Percentiles rank a stretch among this genome's conserved stretches.
phyloP scores from a whole-genome alignment of 2,797 vertebrate species.

The Psittacula derbiana region DNA sequence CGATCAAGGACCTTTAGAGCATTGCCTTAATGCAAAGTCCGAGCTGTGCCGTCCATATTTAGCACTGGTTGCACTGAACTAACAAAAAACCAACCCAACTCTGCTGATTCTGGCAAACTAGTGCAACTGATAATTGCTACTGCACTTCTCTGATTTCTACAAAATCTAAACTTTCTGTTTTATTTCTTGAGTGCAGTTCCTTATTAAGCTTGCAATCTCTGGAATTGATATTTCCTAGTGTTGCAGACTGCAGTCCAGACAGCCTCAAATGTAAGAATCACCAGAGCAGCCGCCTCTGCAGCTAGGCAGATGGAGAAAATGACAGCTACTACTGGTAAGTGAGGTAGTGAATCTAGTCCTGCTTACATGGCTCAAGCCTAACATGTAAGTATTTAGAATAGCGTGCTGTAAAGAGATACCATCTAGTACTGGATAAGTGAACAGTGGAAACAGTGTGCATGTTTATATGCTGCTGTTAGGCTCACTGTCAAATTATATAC shows the following conservation, averaged over 20 bases:
- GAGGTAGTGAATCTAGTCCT: neutral
- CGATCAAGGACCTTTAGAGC: neutral
- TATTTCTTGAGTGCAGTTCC: neutral
- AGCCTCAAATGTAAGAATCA: constrained; percentile 7
- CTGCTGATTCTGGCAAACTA: neutral
- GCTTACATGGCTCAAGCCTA: neutral
- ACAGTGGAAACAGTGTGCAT: neutral
- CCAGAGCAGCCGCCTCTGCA: constrained; percentile 51
- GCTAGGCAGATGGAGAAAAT: constrained; percentile 28
- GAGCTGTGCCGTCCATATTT: neutral
- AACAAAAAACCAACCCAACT: rapidly evolving
- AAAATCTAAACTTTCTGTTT: neutral
- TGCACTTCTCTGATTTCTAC: neutral
- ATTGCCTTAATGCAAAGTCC: neutral
- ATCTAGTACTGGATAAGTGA: neutral
- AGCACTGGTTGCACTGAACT: neutral
- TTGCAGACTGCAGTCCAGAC: neutral
- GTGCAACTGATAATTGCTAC: neutral
- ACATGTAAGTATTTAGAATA: neutral
- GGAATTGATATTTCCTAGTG: neutral
- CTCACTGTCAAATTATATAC: neutral
- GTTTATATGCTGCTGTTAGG: neutral
- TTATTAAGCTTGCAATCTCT: neutral
- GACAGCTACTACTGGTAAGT: constrained; percentile 26
- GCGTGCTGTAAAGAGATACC: neutral